Percentiles rank a stretch among this genome's conserved stretches.
These are phyloP conservation scores for Tetramorium bicarinatum DNA, from an alignment of 2,888 invertebrate species.

Conservation along the genomic window DNA sequence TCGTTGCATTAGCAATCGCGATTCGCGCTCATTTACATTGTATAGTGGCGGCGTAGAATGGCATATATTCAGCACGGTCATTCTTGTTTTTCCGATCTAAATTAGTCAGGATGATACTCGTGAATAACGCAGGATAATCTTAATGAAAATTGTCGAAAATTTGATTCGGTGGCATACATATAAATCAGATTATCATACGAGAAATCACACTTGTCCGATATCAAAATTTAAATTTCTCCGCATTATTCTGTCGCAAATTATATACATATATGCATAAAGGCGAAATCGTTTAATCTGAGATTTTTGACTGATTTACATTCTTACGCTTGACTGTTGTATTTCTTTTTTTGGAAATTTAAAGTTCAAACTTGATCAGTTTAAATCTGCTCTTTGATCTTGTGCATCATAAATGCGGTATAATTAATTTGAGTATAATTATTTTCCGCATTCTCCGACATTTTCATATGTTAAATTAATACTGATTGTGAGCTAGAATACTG, in stretches of 20 bases:
- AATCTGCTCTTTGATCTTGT: background rate
- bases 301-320: background rate
- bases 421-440: background rate
- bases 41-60: background rate
- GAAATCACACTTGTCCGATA: background rate
- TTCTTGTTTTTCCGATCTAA: background rate
- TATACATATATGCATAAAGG: background rate
- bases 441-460: background rate
- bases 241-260: background rate
- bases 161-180: background rate
- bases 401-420: background rate
- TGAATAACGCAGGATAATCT: background rate
- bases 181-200: background rate
- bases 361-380: background rate
- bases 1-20: background rate
- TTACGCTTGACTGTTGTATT: background rate
- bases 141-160: background rate
- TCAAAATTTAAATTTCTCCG: background rate
- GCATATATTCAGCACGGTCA: background rate
- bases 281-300: background rate
- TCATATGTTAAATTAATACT: background rate
- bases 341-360: background rate
- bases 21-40: slow-evolving; percentile 16
- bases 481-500: background rate
- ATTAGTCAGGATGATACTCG: background rate